Base-by-base conservation (phyloP, 2,797 vertebrate genomes). In the Onychomys arenicola region DNA sequence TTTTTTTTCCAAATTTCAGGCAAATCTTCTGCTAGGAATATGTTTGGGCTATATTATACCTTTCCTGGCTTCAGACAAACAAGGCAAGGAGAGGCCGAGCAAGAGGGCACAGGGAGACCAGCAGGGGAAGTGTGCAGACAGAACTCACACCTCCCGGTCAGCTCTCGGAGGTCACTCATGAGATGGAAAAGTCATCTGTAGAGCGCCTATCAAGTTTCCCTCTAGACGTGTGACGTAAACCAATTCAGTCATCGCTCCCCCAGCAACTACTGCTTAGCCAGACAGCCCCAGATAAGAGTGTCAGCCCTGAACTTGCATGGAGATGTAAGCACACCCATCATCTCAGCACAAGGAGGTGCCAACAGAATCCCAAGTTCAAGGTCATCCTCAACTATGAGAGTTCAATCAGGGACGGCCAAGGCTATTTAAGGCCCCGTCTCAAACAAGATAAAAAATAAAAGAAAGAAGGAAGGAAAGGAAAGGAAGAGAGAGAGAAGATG, bases 1-100 rank as follows among this genome's bases (percentile, higher is more conserved):
- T 55, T 93, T 52, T 52, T 91, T 80, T 86, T 34, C 37, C 52
- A 82, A 95, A 89, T n/a, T 77, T 82, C 34, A 77, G 89, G 86
- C 21, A 91, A 95, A 95, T 55, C 40, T 90, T 65, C 63, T 65
- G 2, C 49, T 21, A 49, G 67, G 90, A 97, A 94, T 77, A 52
- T 3, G 4, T 27, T 25, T 76, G 3, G 11, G 43, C 27, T 78
- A 27, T 37, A 78, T 40, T 73, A 46, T 17, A 10, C 43, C 25
- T 94, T 83, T 21, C 67, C 78, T 52, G 21, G 52, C n/a, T 75
- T 89, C 83, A 94, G 61, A 89, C 83, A 90, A 87, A 55, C 0
- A 7, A 46, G 29, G 61, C 46, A 69, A 37, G 34, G 25, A 37
- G 21, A 87, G 67, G 34, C 37, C 32, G 89, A 57, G 89, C n/a